phyloP scores from a whole-genome alignment of 2,113 vertebrate genomes.

The Vulpes vulpes region DNA sequence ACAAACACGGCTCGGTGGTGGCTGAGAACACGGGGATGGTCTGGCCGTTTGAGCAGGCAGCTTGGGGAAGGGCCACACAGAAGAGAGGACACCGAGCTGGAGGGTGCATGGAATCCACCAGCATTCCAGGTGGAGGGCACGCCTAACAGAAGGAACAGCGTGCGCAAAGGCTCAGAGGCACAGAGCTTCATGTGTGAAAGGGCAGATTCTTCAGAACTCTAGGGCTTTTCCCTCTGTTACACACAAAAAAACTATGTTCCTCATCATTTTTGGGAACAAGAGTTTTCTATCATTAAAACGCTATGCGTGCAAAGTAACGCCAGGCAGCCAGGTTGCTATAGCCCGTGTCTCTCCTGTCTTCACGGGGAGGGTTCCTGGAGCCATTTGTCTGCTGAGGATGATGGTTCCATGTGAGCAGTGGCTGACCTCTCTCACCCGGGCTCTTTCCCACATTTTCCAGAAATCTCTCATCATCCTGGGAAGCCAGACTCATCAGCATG shows the following conservation, averaged over 20 bases:
- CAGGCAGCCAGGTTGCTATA: accelerated
- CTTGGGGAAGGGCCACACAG: background rate
- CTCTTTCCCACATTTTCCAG: background rate
- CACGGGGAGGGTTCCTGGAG: accelerated
- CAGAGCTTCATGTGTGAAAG: accelerated
- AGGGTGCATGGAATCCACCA: background rate
- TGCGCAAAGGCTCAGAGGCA: background rate
- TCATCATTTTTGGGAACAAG: background rate
- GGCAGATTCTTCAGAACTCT: background rate
- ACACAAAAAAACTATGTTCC: background rate
- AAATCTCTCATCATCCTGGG: background rate
- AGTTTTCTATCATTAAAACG: background rate
- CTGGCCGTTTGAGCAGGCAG: background rate
- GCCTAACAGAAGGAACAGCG: background rate
- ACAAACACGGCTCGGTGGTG: accelerated
- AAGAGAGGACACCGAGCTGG: background rate
- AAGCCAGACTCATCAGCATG: background rate
- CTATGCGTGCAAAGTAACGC: background rate
- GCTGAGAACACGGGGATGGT: background rate
- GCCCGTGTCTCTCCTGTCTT: background rate
- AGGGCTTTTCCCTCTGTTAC: background rate
- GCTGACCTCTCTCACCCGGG: background rate
- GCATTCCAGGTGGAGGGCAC: accelerated
- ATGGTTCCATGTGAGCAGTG: accelerated
- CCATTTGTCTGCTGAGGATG: no score